Base-by-base conservation (phyloP, 2,113 vertebrate species). In the Nibea albiflora region DNA sequence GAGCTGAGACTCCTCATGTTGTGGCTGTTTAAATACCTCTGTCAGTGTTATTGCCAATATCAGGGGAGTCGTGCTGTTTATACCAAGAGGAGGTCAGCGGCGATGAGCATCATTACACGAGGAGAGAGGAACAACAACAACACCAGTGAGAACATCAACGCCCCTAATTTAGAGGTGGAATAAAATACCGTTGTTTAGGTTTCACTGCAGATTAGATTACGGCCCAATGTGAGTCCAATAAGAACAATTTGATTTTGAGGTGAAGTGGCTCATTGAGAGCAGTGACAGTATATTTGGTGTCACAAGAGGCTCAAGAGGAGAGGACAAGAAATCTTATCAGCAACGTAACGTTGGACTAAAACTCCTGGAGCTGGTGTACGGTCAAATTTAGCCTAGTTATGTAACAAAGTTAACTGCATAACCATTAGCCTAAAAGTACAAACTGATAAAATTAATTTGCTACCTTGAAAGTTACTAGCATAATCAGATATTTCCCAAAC, bases 211-310 rank as follows among this genome's bases (percentile, higher is more conserved):
- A 87, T 90, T 79, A 68, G 65, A 88, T 88, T 84, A 85, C 2
- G n/a, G 26, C 12, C 62, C 84, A 68, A 11, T 76, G 90, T 84
- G 87, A 87, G 56, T 83, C 86, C 81, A 89, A 83, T 89, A 62
- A 83, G 49, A 65, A 58, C 66, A 83, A 88, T 79, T 77, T 24
- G 57, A 90, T 84, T 86, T 76, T 8, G 56, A 78, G 24, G 39
- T 58, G 65, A 67, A 50, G 49, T 28, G 19, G 8, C 28, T 57
- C 16, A 57, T 22, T 39, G 28, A 66, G 54, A 57, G 66, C 15
- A 16, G 53, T 46, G 1, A 8, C 6, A 35, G 35, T 73, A 44
- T 24, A 76, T 80, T 62, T 78, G 47, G 73, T 12, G 28, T 57
- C 52, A 17, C 4, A 24, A 17, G 46, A 50, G 20, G 19, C 54